Conservation (phyloP, 2,888 invertebrate genomes). For the Netelia inedita region DNA sequence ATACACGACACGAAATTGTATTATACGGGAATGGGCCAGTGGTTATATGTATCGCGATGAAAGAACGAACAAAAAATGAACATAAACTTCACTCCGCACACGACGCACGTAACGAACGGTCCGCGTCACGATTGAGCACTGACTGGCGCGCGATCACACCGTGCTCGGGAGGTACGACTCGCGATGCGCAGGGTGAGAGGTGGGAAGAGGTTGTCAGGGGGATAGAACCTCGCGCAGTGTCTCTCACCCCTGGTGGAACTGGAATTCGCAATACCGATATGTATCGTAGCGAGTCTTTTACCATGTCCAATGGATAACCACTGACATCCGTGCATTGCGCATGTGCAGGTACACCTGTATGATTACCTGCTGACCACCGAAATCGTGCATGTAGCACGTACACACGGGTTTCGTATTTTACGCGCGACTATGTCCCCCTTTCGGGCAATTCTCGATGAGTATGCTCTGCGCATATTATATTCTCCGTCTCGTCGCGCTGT, state of each 20-base stretch:
- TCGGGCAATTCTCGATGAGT: neutral
- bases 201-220: conserved; percentile 17
- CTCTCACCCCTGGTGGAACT: conserved; percentile 28
- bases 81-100: conserved; percentile 45
- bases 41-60: neutral
- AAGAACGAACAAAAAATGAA: conserved; percentile 48
- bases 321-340: conserved; percentile 63
- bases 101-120: conserved; percentile 68
- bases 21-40: conserved; percentile 6
- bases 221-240: conserved; percentile 54
- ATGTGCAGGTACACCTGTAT: conserved; percentile 72
- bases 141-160: conserved; percentile 65
- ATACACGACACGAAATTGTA: neutral
- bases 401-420: neutral
- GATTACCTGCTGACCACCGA: conserved; percentile 71
- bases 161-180: conserved; percentile 51
- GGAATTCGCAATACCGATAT: conserved; percentile 12
- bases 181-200: neutral
- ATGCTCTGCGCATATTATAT: neutral
- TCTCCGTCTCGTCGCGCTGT: neutral
- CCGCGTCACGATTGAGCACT: conserved; percentile 73
- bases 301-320: conserved; percentile 62
- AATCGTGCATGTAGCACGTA: conserved; percentile 47
- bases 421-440: conserved; percentile 1
- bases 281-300: neutral